These are phyloP conservation scores for Tretioscincus oriximinensis DNA, from an alignment of 2,113 vertebrate genomes.

Conservation along the genomic window DNA sequence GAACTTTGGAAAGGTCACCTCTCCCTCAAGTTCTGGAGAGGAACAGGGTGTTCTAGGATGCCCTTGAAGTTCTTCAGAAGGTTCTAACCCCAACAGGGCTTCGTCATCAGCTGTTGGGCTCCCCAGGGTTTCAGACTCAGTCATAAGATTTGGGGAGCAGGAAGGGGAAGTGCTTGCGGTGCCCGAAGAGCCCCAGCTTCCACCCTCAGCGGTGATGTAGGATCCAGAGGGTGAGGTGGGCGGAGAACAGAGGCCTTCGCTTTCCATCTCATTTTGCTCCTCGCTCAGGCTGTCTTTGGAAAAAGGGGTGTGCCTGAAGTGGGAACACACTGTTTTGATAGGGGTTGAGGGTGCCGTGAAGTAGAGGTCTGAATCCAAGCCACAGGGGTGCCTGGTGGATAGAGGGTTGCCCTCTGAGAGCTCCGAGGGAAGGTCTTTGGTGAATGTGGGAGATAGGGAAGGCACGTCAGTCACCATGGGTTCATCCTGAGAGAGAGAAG, in stretches of 20 bases:
- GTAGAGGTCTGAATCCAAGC: slow-evolving; percentile 83
- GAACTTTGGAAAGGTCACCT: neutral
- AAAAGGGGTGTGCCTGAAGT: slow-evolving; percentile 70
- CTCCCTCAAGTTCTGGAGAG: slow-evolving; percentile 14
- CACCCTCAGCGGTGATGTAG: slow-evolving; percentile 92
- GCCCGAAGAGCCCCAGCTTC: slow-evolving; percentile 89
- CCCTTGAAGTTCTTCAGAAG: slow-evolving; percentile 65
- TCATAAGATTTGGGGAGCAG: slow-evolving; percentile 80
- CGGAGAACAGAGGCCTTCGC: slow-evolving; percentile 79
- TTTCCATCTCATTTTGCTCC: slow-evolving; percentile 64
- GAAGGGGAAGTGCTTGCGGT: slow-evolving; percentile 86
- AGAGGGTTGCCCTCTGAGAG: neutral
- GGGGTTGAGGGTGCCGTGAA: slow-evolving; percentile 93
- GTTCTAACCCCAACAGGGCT: slow-evolving; percentile 74
- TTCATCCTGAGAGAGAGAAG: slow-evolving; percentile 78
- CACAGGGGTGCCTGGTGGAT: slow-evolving; percentile 65
- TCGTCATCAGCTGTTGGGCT: slow-evolving; percentile 70
- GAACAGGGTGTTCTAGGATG: neutral
- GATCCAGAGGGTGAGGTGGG: slow-evolving; percentile 92
- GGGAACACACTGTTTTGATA: slow-evolving; percentile 73
- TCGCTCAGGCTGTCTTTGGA: slow-evolving; percentile 73
- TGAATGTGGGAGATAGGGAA: slow-evolving; percentile 67
- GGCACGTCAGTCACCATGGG: slow-evolving; percentile 71
- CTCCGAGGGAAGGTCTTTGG: slow-evolving; percentile 42
- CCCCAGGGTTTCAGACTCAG: slow-evolving; percentile 76